Base-by-base conservation (phyloP, 1,140 invertebrate species). In the Pseudomyrmex cubaensis region DNA sequence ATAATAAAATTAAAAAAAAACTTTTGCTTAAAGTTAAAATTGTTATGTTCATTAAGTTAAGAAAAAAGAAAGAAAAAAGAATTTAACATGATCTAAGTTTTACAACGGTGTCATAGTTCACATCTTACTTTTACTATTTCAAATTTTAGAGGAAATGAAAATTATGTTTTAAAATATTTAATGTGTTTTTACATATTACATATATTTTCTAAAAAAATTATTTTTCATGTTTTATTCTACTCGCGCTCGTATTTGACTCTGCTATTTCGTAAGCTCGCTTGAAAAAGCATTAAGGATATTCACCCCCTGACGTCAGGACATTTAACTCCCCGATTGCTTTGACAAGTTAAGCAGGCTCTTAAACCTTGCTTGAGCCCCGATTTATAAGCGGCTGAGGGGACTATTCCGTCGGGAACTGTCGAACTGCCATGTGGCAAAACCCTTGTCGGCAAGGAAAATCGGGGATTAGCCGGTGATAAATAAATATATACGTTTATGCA, bases 391-490 rank as follows among this genome's bases (percentile, higher is more conserved):
- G 52, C 63, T 67, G 85, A 69, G 82, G 78, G 76, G 85, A 76
- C 74, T 86, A 89, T 74, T 88, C 91, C 92, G 70, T 83, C 90
- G 90, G 89, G 88, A 90, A 92, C 86, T 90, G 91, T 93, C 91
- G 90, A 93, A 92, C 92, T 93, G 93, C 93, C 93, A 93, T 94
- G 93, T 93, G 93, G 93, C 92, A 92, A 92, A 85, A 91, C 90
- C 84, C 90, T 83, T 82, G 73, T 80, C 44, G 66, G 76, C 54
- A 90, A 90, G 90, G 89, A 89, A 91, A 93, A 92, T 94, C 93
- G 94, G 92, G 93, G 93, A 94, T 94, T 94, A 94, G 92, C 90
- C 88, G 90, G 88, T 89, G 92, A 94, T 94, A 94, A 94, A 94
- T 94, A 94, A 94, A 94, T 92, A 93, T 92, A 87, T 90, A 90